Evolutionary conservation across 37 sponge, comb jelly and placozoan genomes (phyloP), one percentile per base, ranked within the genome.

Genomic region (Corticium candelabrum): DNA sequence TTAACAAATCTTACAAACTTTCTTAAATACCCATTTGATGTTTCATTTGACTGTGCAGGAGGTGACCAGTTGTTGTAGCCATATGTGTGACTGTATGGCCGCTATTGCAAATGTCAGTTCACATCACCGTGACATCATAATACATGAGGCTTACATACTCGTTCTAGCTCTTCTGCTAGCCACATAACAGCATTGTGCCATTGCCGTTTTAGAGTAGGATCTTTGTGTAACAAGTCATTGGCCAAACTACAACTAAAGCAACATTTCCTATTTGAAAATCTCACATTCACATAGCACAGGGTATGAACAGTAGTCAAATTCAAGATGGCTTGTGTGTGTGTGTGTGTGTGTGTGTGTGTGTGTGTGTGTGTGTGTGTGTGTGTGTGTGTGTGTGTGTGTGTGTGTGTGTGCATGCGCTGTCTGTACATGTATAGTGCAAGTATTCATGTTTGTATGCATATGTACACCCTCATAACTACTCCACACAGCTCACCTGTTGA

Each of bases 361-460:
- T 3, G 40, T 75, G 40, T 38, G 76, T 33, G 2, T 75, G 76
- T 37, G 15, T 37, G 15, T 37, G 40, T 37, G 21, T 2, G 38
- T 29, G 35, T 74, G 75, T 74, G 2, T 2, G 38, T 33, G 38
- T 75, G 76, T 36, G 38, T 75, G 40, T 37, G 38, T 75, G 40
- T 75, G 40, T 2, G 30, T 75, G 76, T 75, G 40, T 75, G 76
- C 29, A 0, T 37, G 75, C 7, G 75, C 38, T n/a, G 11, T n/a
- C n/a, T 2, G 2, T 1, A 33, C n/a, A 33, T 74, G 35, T 35
- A 2, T n/a, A n/a, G n/a, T n/a, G n/a, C n/a, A n/a, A n/a, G n/a
- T n/a, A n/a, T n/a, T n/a, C n/a, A n/a, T n/a, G n/a, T n/a, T n/a
- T 74, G 35, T 29, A 32, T 31, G 7, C 2, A 2, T 74, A 40